These are phyloP conservation scores for Lymantria dispar DNA, from an alignment of 2,888 invertebrate genomes.

Conservation along the genomic window DNA sequence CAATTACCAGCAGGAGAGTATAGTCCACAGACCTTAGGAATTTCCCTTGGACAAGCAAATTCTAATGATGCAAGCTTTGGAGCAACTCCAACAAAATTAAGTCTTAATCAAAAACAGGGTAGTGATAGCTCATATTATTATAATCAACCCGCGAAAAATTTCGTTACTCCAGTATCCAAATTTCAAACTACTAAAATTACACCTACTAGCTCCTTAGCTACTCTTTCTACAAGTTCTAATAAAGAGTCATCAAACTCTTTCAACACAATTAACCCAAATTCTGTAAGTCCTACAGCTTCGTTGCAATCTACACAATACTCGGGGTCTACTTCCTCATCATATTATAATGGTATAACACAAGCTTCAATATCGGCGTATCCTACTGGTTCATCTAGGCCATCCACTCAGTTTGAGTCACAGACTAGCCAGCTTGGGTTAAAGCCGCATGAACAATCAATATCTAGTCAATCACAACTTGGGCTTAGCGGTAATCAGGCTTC, in stretches of 20 bases:
- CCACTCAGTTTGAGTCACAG: neutral
- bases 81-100: slow-evolving; percentile 32
- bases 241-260: slow-evolving; percentile 21
- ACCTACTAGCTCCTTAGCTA: neutral
- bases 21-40: neutral
- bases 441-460: slow-evolving; percentile 12
- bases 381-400: slow-evolving; percentile 36
- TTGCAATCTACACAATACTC: slow-evolving; percentile 18
- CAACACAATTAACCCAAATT: slow-evolving; percentile 18
- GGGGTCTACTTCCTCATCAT: slow-evolving; percentile 11
- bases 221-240: neutral
- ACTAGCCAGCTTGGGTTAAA: slow-evolving; percentile 18
- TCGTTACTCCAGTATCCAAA: slow-evolving; percentile 17
- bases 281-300: slow-evolving; percentile 13
- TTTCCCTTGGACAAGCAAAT: neutral
- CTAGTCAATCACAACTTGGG: slow-evolving; percentile 14
- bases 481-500: slow-evolving; percentile 5
- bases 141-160: slow-evolving; percentile 53
- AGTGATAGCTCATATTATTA: slow-evolving; percentile 57
- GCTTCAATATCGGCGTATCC: slow-evolving; percentile 44
- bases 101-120: slow-evolving; percentile 37
- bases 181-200: neutral
- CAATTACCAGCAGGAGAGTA: neutral
- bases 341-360: slow-evolving; percentile 32
- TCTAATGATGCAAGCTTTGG: slow-evolving; percentile 1